Percentiles rank a stretch among this genome's conserved stretches.
phyloP scores from a whole-genome alignment of 2,888 invertebrate genomes.

The Leucozona laternaria region DNA sequence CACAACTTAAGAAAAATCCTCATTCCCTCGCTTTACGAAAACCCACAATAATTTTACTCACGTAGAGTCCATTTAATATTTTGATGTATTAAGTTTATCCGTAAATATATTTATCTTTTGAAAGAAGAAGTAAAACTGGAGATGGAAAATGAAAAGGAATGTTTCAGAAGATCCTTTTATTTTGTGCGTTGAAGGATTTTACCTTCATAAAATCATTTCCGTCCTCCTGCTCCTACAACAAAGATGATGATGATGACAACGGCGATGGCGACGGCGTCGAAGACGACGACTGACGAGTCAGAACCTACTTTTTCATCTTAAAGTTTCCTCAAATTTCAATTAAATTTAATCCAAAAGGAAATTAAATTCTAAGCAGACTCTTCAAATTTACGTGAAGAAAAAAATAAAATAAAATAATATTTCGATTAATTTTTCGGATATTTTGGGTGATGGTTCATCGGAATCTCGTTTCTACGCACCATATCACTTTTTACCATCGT shows the following conservation, averaged over 20 bases:
- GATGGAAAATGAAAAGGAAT: background rate
- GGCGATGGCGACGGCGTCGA: too few relatives aligned
- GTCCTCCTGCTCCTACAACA: background rate
- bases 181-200: slow-evolving; percentile 41
- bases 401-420: slow-evolving; percentile 16
- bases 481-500: slow-evolving; percentile 19
- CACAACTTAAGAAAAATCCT: background rate
- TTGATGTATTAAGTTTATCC: slow-evolving; percentile 69
- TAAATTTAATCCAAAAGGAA: slow-evolving; percentile 52
- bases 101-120: slow-evolving; percentile 54
- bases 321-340: slow-evolving; percentile 46
- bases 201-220: slow-evolving; percentile 59
- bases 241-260: background rate
- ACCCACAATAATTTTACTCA: background rate
- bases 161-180: background rate
- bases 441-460: slow-evolving; percentile 33
- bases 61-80: slow-evolving; percentile 46
- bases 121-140: background rate
- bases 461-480: slow-evolving; percentile 4
- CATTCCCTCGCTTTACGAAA: background rate
- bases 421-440: background rate
- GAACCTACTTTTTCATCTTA: slow-evolving; percentile 8
- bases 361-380: slow-evolving; percentile 50
- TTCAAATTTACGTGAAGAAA: background rate
- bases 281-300: background rate